These are phyloP conservation scores for Globia sparganii DNA, from an alignment of 2,888 invertebrate species.

Conservation along the genomic window DNA sequence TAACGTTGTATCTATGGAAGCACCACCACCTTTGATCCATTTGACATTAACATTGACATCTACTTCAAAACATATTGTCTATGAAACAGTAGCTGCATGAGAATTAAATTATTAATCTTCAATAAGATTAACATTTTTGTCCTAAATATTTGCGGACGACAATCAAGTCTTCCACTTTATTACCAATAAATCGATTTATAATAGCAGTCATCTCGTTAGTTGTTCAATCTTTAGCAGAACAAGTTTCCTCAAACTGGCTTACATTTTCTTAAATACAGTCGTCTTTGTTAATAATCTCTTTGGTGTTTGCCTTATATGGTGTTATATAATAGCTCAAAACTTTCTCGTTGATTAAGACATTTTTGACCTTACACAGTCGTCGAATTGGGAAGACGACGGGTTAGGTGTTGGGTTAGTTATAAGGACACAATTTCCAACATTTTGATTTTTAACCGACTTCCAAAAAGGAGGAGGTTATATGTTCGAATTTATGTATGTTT, in stretches of 20 bases:
- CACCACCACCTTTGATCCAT: not conserved
- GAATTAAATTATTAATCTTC: not conserved
- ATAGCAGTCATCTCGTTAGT: slow-evolving; percentile 36
- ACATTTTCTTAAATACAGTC: slow-evolving; percentile 23
- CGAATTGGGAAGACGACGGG: not conserved
- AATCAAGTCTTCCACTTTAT: slow-evolving; percentile 15
- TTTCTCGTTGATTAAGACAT: slow-evolving; percentile 13
- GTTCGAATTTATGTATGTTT: too few species aligned
- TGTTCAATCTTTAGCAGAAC: slow-evolving; percentile 29
- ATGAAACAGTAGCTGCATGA: not conserved
- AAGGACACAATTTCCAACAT: not conserved
- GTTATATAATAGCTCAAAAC: slow-evolving; percentile 38
- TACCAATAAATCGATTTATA: slow-evolving; percentile 47
- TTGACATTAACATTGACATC: not conserved
- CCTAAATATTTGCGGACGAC: slow-evolving; percentile 26
- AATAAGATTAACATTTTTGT: slow-evolving; percentile 11
- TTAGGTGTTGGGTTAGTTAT: slow-evolving; percentile 12
- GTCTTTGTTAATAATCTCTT: slow-evolving; percentile 21
- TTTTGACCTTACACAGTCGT: slow-evolving; percentile 24
- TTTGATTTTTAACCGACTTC: too few species aligned
- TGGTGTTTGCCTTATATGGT: slow-evolving; percentile 20
- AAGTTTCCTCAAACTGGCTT: slow-evolving; percentile 24
- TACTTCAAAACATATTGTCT: slow-evolving; percentile 1
- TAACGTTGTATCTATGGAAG: not conserved
- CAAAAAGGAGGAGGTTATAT: too few species aligned